Evolutionary conservation across 2,113 vertebrate species (phyloP), one percentile per base, ranked within the genome.

Genomic region (Nycticebus coucang): DNA sequence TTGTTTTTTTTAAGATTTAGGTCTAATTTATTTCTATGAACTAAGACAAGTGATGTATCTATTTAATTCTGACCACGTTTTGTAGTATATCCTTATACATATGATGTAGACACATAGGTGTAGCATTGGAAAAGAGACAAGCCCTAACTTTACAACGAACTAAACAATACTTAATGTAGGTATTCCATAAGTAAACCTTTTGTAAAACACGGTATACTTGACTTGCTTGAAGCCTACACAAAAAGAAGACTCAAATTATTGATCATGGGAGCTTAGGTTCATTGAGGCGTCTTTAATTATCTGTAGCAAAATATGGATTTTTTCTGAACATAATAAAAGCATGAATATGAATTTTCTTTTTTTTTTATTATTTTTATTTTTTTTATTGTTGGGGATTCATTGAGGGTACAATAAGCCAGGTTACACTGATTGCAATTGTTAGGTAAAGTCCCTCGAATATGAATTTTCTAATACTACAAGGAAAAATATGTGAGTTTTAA

Each of bases 281-380:
- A 37, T 33, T 45, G 28, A 11, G 45, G n/a, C 10, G 78, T 74
- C 60, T 69, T 71, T 80, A 91, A 82, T 71, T 82, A 78, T 78
- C 53, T 89, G 62, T 37, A 68, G 71, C 60, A 64, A 72, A 87
- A 78, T 53, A 86, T 68, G 4, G 19, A 21, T 45, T 93, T 88
- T 88, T 78, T 33, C 89, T 28, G 9, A 37, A 74, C 0, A n/a
- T 50, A 93, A 78, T 84, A 75, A 55, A 81, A 68, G 41, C 21
- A 57, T 92, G 37, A 84, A 77, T 89, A 75, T 28, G 55, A 35
- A 71, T 91, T 55, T 95, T 95, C 15, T 74, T n/a, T n/a, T n/a
- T n/a, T n/a, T n/a, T n/a, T n/a, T n/a, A n/a, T n/a, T n/a, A n/a
- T n/a, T n/a, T n/a, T n/a, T n/a, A n/a, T n/a, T n/a, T n/a, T n/a